phyloP scores from a whole-genome alignment of 1,140 invertebrate genomes.

The Goniozus legneri region DNA sequence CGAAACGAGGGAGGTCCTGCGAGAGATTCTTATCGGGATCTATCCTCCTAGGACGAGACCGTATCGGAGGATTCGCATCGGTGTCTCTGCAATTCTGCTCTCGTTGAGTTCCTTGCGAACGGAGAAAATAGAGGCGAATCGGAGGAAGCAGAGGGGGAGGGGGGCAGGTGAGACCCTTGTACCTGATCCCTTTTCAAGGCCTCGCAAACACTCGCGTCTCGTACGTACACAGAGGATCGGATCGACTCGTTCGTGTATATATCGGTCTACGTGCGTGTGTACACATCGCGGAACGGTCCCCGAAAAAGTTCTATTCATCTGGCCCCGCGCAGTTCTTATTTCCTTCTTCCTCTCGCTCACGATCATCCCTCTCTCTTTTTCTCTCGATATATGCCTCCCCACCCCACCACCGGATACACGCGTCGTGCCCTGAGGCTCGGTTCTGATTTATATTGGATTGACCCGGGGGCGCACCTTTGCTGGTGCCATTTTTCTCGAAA shows the following conservation, averaged over 20 bases:
- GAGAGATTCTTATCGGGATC: too few species aligned
- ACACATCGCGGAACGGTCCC: conserved; percentile 21
- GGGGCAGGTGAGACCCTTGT: conserved; percentile 12
- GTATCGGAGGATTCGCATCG: too few species aligned
- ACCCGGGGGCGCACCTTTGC: conserved; percentile 37
- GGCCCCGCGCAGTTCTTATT: conserved; percentile 12
- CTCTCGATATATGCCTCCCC: conserved; percentile 5
- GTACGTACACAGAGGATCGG: conserved; percentile 15
- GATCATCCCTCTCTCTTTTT: conserved; percentile 19
- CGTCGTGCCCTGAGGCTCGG: conserved; percentile 24
- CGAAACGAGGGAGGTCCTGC: too few species aligned
- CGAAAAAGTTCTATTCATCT: conserved; percentile 34
- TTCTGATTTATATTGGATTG: conserved; percentile 51
- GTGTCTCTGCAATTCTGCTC: too few species aligned
- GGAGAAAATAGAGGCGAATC: conserved; percentile 1
- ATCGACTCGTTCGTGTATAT: conserved; percentile 15
- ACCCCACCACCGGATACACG: not conserved
- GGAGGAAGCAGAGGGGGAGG: conserved; percentile 11
- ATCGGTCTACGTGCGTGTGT: conserved; percentile 9
- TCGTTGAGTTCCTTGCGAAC: too few species aligned
- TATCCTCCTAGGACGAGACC: too few species aligned
- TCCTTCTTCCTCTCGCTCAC: conserved; percentile 11
- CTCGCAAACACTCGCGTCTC: conserved; percentile 12
- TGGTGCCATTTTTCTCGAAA: conserved; percentile 36
- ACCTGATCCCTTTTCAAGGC: conserved; percentile 15